phyloP scores from a whole-genome alignment of 1,140 invertebrate genomes.

The Eupeodes corollae region DNA sequence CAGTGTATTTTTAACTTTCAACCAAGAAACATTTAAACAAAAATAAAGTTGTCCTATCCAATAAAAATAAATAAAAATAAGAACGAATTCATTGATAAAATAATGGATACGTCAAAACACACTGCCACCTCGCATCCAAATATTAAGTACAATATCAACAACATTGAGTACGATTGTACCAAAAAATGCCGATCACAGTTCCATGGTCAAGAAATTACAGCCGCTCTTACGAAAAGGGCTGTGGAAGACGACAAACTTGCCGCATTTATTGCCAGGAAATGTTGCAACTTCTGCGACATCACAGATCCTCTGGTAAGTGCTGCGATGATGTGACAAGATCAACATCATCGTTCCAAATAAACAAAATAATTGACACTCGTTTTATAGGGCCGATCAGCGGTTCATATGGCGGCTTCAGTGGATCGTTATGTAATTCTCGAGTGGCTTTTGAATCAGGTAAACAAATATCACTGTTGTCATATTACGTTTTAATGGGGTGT shows the following conservation, averaged over 20 bases:
- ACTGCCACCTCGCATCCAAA: too few relatives aligned
- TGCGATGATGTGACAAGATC: too few relatives aligned
- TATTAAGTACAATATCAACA: background rate
- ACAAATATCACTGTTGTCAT: background rate
- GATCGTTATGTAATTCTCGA: constrained; percentile 47
- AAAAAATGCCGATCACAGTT: constrained; percentile 41
- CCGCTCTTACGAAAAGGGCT: constrained; percentile 42
- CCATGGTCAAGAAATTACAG: constrained; percentile 45
- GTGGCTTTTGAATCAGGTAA: constrained; percentile 47
- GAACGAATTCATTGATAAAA: too few relatives aligned
- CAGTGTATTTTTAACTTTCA: too few relatives aligned
- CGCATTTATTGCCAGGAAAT: constrained; percentile 42
- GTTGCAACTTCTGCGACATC: constrained; percentile 42
- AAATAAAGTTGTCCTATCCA: too few relatives aligned
- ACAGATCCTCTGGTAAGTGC: constrained; percentile 28
- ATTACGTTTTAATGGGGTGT: background rate
- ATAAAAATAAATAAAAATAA: too few relatives aligned
- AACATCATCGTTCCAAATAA: background rate
- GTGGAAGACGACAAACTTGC: constrained; percentile 39
- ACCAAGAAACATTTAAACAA: too few relatives aligned
- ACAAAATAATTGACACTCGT: background rate
- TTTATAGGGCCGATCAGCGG: constrained; percentile 43
- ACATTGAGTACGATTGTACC: constrained; percentile 37
- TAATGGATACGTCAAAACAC: too few relatives aligned
- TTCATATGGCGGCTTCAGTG: constrained; percentile 57